Base-by-base conservation (phyloP, 1,140 invertebrate genomes). In the Chelonus insularis region DNA sequence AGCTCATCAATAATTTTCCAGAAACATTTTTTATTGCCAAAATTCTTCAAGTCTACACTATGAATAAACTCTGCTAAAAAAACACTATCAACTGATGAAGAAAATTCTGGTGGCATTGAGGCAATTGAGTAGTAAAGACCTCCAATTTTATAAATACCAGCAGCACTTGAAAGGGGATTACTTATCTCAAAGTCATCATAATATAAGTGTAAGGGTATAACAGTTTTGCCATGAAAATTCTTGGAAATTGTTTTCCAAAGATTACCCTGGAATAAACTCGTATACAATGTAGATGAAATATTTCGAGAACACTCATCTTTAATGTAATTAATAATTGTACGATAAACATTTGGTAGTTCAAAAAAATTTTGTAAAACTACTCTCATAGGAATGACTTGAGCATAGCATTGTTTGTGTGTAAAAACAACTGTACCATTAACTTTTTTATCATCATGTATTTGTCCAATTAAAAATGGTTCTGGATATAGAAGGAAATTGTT, bases 371-470 rank as follows among this genome's bases (percentile, higher is more conserved):
- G 32, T n/a, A 59, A 37, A 23, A 59, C 45, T 21, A 16, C 5
- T 23, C 45, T 23, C 36, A 59, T 34, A 11, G 29, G 16, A 36
- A 59, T 51, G 8, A 59, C n/a, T 39, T 50, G 45, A 1, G 41
- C 57, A 59, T 8, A 37, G 18, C 57, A 59, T 8, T 8, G 14
- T 60, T 65, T 60, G 48, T 41, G 55, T 36, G 36, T 39, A 57
- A 63, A 51, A 45, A n/a, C 6, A 20, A 54, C 36, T 2, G 4
- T 55, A 11, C 58, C 54, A 48, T 48, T 8, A 37, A 61, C 48
- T 32, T 4, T 37, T 36, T 47, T 50, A 21, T 65, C 37, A 11
- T 52, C 56, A 34, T 29, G n/a, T 12, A 59, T 41, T 16, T 59
- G 51, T 12, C 57, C 56, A 6, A 60, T 41, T 52, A 29, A 37